Evolutionary conservation across 2,888 invertebrate genomes (phyloP), one percentile per base, ranked within the genome.

Genomic region (Julus scanicus): DNA sequence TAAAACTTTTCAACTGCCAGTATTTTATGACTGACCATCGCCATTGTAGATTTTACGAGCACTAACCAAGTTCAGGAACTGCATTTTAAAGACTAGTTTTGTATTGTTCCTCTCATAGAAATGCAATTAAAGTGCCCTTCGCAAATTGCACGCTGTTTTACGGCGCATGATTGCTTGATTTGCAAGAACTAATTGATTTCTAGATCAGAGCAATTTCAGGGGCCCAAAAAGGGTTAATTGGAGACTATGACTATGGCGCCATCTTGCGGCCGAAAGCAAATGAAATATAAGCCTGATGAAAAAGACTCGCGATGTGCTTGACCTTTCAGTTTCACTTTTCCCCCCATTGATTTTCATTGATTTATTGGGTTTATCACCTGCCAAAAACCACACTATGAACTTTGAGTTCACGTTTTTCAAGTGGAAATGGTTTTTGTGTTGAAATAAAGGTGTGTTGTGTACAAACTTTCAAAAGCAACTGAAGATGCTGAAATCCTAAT

Each of bases 41-140:
- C 57, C 57, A 57, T 57, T 57, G 17, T 4, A 57, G 11, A 17
- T 15, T 57, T 57, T 57, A 57, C 57, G 29, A 57, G 57, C 57
- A 4, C 15, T 57, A 17, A 3, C 57, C 11, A 57, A 15, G 57
- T 15, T 1, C 11, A 57, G 57, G 57, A 57, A 57, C 57, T 4
- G 15, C 15, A 15, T 57, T 57, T 57, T 15, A 15, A 57, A 57
- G 17, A 57, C 57, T 15, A 57, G 57, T 57, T 15, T 57, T 57
- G 57, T 15, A 57, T 57, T 57, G 57, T 57, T 57, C 57, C 17
- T 57, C 15, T 57, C 15, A 4, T 17, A 15, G 57, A 57, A 57
- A 15, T 57, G 57, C 57, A 57, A 57, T 57, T 57, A 57, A 57
- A 57, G 15, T 57, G 57, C 57, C 57, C 57, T 57, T 57, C 57